Evolutionary conservation across 2,113 vertebrate species (phyloP).

Genomic region (Sceloporus undulatus): DNA sequence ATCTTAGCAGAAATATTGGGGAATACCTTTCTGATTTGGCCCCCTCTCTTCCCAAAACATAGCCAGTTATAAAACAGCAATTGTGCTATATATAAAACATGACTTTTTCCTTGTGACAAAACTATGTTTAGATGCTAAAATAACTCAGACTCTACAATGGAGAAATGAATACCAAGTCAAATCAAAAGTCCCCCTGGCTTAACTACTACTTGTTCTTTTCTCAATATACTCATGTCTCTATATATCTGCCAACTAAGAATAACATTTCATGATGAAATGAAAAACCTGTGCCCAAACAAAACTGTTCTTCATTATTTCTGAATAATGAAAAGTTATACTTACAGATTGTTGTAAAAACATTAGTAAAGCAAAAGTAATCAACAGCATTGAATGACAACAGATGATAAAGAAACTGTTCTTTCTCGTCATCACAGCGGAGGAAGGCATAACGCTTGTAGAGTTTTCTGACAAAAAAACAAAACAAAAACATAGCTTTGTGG

Average conservation of each 20-base stretch:
- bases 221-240: neutral
- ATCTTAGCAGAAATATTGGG: too few relatives aligned
- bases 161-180: too few relatives aligned
- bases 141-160: neutral
- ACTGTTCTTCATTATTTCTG: neutral
- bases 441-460: slow-evolving; percentile 98
- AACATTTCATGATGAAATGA: neutral
- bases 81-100: too few relatives aligned
- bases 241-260: neutral
- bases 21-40: neutral
- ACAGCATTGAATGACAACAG: slow-evolving; percentile 98
- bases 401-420: slow-evolving; percentile 98
- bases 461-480: slow-evolving; percentile 83
- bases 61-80: neutral
- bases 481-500: slow-evolving; percentile 59
- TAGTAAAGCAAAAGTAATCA: slow-evolving; percentile 99
- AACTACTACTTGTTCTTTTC: neutral
- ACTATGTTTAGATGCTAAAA: neutral
- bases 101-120: too few relatives aligned
- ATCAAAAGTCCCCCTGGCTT: neutral
- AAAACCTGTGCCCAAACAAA: too few relatives aligned
- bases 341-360: slow-evolving; percentile 98
- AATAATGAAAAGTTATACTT: slow-evolving; percentile 75
- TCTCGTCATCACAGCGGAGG: slow-evolving; percentile 97
- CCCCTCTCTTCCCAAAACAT: slow-evolving; percentile 1